Evolutionary conservation across 2,113 vertebrate genomes (phyloP).

Genomic region (Gorsachius goisagi): DNA sequence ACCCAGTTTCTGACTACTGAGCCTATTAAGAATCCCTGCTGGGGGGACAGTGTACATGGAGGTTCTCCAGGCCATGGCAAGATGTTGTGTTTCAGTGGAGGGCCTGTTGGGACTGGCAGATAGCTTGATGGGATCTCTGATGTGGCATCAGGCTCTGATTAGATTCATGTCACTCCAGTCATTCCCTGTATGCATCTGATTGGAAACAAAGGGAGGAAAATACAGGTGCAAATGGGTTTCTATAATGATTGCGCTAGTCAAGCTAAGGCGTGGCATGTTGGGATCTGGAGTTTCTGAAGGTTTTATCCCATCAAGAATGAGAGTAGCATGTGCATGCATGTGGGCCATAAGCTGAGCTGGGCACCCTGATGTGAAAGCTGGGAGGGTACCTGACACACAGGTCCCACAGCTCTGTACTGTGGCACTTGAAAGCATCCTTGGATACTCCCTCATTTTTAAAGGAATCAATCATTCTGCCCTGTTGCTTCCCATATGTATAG

Average conservation of each 20-base stretch:
- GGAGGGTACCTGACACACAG: neutral
- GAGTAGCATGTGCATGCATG: neutral
- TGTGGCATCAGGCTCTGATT: conserved; percentile 14
- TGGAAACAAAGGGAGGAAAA: conserved; percentile 24
- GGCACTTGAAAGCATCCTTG: neutral
- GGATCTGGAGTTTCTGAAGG: neutral
- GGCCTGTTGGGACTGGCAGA: conserved; percentile 40
- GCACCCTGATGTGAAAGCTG: neutral
- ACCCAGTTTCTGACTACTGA: neutral
- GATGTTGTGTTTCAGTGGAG: neutral
- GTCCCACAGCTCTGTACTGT: neutral
- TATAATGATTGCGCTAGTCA: neutral
- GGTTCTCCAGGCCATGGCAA: neutral
- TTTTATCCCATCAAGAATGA: neutral
- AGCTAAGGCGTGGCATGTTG: neutral
- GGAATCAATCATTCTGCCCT: neutral
- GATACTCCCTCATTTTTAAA: neutral
- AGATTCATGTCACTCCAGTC: neutral
- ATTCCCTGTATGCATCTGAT: neutral
- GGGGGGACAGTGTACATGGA: neutral
- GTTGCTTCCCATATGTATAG: neutral
- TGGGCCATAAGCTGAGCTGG: neutral
- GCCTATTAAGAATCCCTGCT: conserved; percentile 5
- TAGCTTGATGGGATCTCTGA: conserved; percentile 20
- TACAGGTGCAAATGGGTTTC: conserved; percentile 22